phyloP scores from a whole-genome alignment of 2,797 vertebrate species.

The Crocodylus rhombifer region DNA sequence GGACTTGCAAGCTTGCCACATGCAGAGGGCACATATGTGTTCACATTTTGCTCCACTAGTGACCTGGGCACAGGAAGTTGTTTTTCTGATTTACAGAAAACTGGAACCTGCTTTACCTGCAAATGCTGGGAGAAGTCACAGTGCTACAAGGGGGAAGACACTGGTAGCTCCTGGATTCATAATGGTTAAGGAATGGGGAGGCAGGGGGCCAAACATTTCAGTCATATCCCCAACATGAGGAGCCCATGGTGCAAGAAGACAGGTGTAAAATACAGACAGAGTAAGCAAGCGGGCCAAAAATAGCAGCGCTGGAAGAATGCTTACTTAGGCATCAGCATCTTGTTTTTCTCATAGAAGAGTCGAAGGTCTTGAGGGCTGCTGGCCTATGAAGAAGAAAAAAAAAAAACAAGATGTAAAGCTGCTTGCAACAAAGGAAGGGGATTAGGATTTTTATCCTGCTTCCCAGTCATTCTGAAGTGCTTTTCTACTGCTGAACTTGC shows the following conservation, averaged over 20 bases:
- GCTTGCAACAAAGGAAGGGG: not conserved
- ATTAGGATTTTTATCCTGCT: constrained; percentile 28
- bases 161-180: not conserved
- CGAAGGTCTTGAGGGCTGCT: constrained; percentile 97
- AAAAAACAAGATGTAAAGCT: constrained; percentile 12
- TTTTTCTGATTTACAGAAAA: constrained; percentile 39
- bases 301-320: constrained; percentile 47
- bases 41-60: not conserved
- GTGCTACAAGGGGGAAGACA: not conserved
- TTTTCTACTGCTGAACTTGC: not conserved
- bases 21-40: not conserved
- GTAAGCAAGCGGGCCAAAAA: constrained; percentile 28
- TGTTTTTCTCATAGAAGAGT: constrained; percentile 96
- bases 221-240: constrained; percentile 27
- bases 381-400: constrained; percentile 82
- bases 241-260: constrained; percentile 28
- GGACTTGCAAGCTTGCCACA: constrained; percentile 35
- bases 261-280: constrained; percentile 7
- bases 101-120: constrained; percentile 36
- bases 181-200: not conserved
- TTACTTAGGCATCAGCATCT: constrained; percentile 92
- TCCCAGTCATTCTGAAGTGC: constrained; percentile 18
- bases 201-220: constrained; percentile 48
- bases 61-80: constrained; percentile 49
- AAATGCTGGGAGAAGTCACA: not conserved